A percentile compares a stretch with the other conserved stretches of the same genome.
These are phyloP conservation scores for Oreochromis niloticus DNA, from an alignment of 2,113 vertebrate genomes.

Conservation along the genomic window DNA sequence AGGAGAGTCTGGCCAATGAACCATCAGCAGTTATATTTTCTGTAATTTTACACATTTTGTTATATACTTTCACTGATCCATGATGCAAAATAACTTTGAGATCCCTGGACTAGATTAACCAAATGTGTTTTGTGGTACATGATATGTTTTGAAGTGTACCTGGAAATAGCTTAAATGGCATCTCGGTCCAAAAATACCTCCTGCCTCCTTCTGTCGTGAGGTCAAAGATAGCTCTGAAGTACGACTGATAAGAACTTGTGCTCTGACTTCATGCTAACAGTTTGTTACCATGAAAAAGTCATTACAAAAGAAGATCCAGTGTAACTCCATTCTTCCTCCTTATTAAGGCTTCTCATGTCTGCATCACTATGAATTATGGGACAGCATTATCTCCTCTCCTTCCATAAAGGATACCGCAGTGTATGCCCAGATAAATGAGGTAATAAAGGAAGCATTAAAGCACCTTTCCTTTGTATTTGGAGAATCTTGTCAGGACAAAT, in stretches of 20 bases:
- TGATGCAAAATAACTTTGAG: not conserved
- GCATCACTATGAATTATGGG: not conserved
- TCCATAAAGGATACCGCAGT: not conserved
- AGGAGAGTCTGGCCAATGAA: not conserved
- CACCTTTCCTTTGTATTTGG: not conserved
- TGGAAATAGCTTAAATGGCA: not conserved
- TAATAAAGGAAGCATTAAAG: not conserved
- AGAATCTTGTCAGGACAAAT: not conserved
- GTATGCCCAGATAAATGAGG: not conserved
- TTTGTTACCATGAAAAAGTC: not conserved
- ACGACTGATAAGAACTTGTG: not conserved
- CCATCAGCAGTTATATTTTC: not conserved
- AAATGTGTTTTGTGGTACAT: not conserved
- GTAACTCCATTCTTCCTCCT: not conserved
- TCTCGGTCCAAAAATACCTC: not conserved
- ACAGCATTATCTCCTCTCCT: not conserved
- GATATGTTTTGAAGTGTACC: not conserved
- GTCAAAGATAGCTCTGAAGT: not conserved
- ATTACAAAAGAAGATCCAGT: not conserved
- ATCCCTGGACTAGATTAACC: not conserved
- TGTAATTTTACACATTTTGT: not conserved
- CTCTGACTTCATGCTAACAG: not conserved
- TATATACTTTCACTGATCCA: not conserved
- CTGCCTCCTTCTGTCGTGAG: not conserved
- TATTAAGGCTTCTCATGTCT: not conserved